Conservation (phyloP, 2,888 invertebrate species). For the Muschampia plurimacula region DNA sequence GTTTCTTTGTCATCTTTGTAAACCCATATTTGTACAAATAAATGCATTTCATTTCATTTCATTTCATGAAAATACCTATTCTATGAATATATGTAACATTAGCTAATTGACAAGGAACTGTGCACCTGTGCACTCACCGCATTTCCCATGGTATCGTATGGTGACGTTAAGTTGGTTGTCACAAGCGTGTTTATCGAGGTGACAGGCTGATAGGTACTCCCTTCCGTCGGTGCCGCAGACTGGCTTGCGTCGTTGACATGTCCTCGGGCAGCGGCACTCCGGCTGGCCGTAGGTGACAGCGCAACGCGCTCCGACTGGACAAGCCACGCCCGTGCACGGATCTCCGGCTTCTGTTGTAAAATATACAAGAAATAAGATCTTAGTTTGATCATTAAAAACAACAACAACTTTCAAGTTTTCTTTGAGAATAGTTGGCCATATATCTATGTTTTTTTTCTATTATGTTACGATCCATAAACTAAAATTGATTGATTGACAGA, state of each 20-base stretch:
- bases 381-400: too few species aligned
- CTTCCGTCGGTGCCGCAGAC: conserved; percentile 95
- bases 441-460: too few species aligned
- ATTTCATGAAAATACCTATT: too few species aligned
- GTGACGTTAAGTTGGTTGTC: conserved; percentile 90
- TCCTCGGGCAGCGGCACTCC: conserved; percentile 86
- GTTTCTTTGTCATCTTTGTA: too few species aligned
- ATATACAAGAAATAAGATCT: too few species aligned
- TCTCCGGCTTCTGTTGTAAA: conserved; percentile 86
- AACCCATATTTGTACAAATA: too few species aligned
- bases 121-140: conserved; percentile 91
- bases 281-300: conserved; percentile 88
- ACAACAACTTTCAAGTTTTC: too few species aligned
- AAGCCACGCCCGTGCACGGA: conserved; percentile 89
- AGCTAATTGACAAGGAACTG: not conserved
- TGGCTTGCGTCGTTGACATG: conserved; percentile 89
- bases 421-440: too few species aligned
- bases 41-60: too few species aligned
- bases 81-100: too few species aligned
- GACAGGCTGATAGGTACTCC: conserved; percentile 94
- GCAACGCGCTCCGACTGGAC: conserved; percentile 90
- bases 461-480: too few species aligned
- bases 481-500: too few species aligned
- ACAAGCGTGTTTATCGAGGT: conserved; percentile 93
- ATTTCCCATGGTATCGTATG: conserved; percentile 93